Conservation (phyloP, 2,797 vertebrate species). For the Onychomys leucogaster region DNA sequence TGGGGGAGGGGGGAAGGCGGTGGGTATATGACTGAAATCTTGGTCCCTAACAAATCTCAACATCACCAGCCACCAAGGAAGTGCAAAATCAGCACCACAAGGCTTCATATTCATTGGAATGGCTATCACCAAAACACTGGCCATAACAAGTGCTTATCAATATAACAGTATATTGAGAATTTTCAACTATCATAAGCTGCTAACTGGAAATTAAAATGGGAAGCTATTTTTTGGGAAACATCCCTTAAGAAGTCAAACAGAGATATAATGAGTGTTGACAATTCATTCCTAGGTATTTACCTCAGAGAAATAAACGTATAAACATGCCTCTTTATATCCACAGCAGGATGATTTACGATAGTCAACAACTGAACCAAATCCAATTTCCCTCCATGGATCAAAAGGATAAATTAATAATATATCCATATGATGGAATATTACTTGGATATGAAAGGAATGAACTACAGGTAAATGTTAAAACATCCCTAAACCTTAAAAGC, state of each 20-base stretch:
- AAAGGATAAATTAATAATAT: constrained; percentile 1
- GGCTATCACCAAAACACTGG: background rate
- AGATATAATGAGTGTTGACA: background rate
- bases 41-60: too few relatives aligned
- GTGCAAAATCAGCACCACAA: background rate
- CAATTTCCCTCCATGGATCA: background rate
- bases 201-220: background rate
- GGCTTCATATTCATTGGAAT: background rate
- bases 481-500: background rate
- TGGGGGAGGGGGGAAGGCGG: too few relatives aligned
- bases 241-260: background rate
- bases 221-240: background rate
- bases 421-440: background rate
- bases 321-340: background rate
- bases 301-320: background rate
- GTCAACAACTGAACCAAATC: background rate
- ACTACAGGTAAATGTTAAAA: background rate
- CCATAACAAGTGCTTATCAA: background rate
- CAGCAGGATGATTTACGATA: background rate
- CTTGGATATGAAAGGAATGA: constrained; percentile 29
- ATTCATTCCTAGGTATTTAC: background rate
- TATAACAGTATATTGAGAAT: background rate
- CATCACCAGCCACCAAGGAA: background rate
- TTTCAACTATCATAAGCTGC: accelerated
- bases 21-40: too few relatives aligned